Conservation (phyloP, 2,888 invertebrate species). For the Heliconius cydno region DNA sequence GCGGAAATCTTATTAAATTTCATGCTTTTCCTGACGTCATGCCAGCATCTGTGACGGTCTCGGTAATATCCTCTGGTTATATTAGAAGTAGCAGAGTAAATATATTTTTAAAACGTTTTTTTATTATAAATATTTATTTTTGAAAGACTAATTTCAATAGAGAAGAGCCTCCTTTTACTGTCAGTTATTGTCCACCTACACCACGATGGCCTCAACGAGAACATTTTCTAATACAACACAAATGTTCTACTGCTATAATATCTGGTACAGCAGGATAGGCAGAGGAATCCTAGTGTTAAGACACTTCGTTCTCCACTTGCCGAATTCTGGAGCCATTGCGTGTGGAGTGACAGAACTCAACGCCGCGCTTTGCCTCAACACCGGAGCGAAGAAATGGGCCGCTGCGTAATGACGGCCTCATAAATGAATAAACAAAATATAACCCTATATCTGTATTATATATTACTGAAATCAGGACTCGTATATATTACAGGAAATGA, state of each 20-base stretch:
- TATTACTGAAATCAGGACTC: neutral
- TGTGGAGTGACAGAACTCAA: too few species aligned
- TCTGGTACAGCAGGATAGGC: too few species aligned
- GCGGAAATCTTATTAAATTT: slow-evolving; percentile 19
- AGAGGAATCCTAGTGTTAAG: too few species aligned
- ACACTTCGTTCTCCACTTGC: too few species aligned
- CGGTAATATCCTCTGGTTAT: neutral
- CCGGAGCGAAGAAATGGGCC: too few species aligned
- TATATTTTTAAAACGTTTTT: neutral
- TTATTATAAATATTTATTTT: neutral
- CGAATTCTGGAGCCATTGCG: too few species aligned
- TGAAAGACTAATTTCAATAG: neutral
- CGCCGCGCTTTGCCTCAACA: too few species aligned
- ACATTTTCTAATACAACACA: neutral
- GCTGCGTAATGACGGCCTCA: too few species aligned
- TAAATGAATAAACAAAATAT: neutral
- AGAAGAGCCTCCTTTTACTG: too few species aligned
- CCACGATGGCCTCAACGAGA: too few species aligned
- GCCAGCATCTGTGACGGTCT: slow-evolving; percentile 5
- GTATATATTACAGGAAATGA: neutral
- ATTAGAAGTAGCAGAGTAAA: neutral
- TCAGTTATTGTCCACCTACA: too few species aligned
- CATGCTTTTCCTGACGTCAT: slow-evolving; percentile 11
- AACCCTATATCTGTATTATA: neutral
- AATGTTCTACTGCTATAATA: neutral